Evolutionary conservation across 2,888 invertebrate species (phyloP), one percentile per base, ranked within the genome.

Genomic region (Piscicola geometra): DNA sequence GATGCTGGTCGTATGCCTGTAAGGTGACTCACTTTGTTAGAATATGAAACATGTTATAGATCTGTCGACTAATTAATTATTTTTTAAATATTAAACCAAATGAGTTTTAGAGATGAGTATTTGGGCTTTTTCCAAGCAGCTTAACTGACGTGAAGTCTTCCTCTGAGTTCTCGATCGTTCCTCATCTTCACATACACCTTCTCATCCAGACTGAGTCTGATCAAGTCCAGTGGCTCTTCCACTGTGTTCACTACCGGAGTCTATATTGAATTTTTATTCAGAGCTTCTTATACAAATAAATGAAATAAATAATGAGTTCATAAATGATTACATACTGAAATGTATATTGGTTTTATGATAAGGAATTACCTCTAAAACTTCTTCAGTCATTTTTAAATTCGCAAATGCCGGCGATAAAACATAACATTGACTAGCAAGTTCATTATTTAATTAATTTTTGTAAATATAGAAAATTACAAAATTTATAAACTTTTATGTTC

Each of bases 161-260:
- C 98, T 77, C 93, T 88, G n/a, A 99, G 88, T 87, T 99, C 99
- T 76, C 99, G 89, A 84, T 99, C 98, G 85, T 96, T 97, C 75
- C 98, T 90, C 97, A 99, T 97, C 88, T 99, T 99, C 0, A 99
- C 97, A 82, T 96, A 97, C 83, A 99, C 97, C 82, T 94, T 90
- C 86, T 99, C 99, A 87, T 99, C 99, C 81, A 99, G 89, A 87
- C 97, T 97, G 18, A 99, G 89, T 78, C 97, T 90, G 79, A 99
- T 93, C 72, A 99, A 88, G 88, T 99, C 99, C 68, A 99, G 87
- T 0, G 99, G 99, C 85, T 99, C 99, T 86, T 99, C 98, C 0
- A 99, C 91, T 79, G 93, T 91, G 70, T 82, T 83, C 0, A 80
- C 81, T 36, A 82, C 83, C n/a, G 81, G 80, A 77, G 80, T 79